Evolutionary conservation across 1,140 invertebrate genomes (phyloP), one percentile per base, ranked within the genome.

Genomic region (Coptotermes formosanus): DNA sequence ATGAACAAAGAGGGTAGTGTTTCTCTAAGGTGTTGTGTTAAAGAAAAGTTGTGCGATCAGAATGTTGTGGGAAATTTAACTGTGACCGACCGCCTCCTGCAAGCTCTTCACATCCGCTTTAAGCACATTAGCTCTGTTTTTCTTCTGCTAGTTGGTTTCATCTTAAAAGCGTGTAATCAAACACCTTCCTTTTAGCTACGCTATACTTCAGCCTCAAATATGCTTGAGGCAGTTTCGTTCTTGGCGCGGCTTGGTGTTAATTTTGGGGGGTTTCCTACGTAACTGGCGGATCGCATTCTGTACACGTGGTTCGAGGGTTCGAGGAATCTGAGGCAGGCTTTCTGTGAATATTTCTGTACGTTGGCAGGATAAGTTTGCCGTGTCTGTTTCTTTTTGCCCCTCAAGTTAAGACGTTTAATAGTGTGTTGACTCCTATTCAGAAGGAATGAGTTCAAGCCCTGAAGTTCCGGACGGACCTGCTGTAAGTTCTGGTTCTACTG

Each of bases 151-250:
- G 64, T 69, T 30, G 64, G 64, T 69, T 69, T 69, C 64, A 25
- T 69, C 25, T n/a, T 69, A 69, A 69, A 69, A 69, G 64, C 64
- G n/a, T 69, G 64, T 69, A 69, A 69, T 69, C 64, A 69, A 69
- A 69, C 64, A n/a, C 64, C 64, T 69, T 69, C 64, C 64, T 69
- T 69, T 69, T 69, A 69, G 64, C 64, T 69, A 69, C 64, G n/a
- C 64, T n/a, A 69, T 69, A 69, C 64, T 69, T 69, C 64, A 69
- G 23, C 64, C 64, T 21, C 64, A 69, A 69, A 69, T 25, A 25
- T 69, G 64, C 64, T 69, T n/a, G 64, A 69, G 64, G 64, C 64
- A 69, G 12, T 69, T 69, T 69, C n/a, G 19, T 69, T 69, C 64
- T 69, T 69, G 64, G n/a, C 64, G 64, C n/a, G 64, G 64, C n/a